Conservation (phyloP, 2,888 invertebrate genomes). For the Spatulosminthurus flaviceps region DNA sequence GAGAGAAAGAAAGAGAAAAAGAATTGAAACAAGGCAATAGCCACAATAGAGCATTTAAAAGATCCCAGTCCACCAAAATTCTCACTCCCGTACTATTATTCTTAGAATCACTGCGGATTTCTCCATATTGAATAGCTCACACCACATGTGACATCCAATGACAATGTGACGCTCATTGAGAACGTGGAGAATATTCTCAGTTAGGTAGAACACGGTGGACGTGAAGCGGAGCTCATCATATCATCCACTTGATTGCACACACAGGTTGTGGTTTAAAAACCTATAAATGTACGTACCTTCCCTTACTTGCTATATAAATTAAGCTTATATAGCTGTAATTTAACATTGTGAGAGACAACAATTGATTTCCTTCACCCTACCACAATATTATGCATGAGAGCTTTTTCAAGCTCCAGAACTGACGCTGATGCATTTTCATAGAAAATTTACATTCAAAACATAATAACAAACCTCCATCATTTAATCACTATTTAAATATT, state of each 20-base stretch:
- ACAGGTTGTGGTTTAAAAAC: constrained; percentile 10
- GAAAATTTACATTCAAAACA: too few species aligned
- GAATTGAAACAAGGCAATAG: constrained; percentile 36
- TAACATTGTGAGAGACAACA: constrained; percentile 4
- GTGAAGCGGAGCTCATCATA: constrained; percentile 32
- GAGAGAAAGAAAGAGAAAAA: constrained; percentile 10
- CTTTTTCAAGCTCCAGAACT: too few species aligned
- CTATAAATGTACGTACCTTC: too few species aligned
- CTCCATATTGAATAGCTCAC: constrained; percentile 35
- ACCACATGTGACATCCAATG: constrained; percentile 20
- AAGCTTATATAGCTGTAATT: too few species aligned
- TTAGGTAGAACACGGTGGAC: constrained; percentile 46
- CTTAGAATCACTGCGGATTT: constrained; percentile 42
- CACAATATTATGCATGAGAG: too few species aligned
- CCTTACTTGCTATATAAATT: too few species aligned
- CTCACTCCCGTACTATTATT: neutral
- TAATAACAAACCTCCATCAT: too few species aligned
- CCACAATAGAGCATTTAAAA: constrained; percentile 37
- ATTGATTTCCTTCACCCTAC: neutral
- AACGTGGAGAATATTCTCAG: constrained; percentile 45
- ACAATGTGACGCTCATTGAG: constrained; percentile 39
- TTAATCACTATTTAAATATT: too few species aligned
- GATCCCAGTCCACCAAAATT: constrained; percentile 10
- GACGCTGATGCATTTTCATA: too few species aligned
- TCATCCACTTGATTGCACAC: constrained; percentile 44